Base-by-base conservation (phyloP, 2,113 vertebrate species). In the Cyphomyrus plagiostoma region DNA sequence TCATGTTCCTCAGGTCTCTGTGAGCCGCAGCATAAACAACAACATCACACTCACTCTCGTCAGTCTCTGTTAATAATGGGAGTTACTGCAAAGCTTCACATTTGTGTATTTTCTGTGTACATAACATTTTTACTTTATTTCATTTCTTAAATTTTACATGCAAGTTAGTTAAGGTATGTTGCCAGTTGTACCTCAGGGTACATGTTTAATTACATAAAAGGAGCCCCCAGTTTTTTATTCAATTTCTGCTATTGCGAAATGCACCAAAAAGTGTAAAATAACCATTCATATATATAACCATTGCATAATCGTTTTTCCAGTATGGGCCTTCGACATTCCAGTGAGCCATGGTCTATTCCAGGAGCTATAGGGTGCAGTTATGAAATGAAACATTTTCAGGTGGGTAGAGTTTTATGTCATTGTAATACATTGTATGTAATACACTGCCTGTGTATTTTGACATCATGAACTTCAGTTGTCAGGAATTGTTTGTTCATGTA, bases 1-100 rank as follows among this genome's bases (percentile, higher is more conserved):
- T 93, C 90, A 91, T 92, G 62, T 80, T 52, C 58, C 82, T 83
- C 46, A 50, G 88, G 62, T 77, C 46, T 89, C n/a, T 80, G 74
- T 83, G 35, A 26, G 74, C 42, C 50, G 23, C 30, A 88, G 21
- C 85, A 86, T 86, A 52, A 86, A 50, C 82, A 85, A 4, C 42
- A 49, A 48, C 21, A n/a, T 85, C 11, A n/a, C 42, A 26, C 82
- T 49, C n/a, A 85, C 45, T 49, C 21, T 85, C 23, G 5, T 26
- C 21, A 8, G 42, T n/a, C 45, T n/a, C 19, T 23, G 49, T 39
- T 30, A 9, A 53, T 26, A 26, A 35, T 30, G 39, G 19, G 3
- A 85, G 21, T 48, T n/a, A 85, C 19, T n/a, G 48, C 23, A 85
- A 49, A 85, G 82, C 35, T 45, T 85, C 19, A 85, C 45, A 42